phyloP scores from a whole-genome alignment of 1,140 invertebrate genomes.

The Aradophagus sp. region DNA sequence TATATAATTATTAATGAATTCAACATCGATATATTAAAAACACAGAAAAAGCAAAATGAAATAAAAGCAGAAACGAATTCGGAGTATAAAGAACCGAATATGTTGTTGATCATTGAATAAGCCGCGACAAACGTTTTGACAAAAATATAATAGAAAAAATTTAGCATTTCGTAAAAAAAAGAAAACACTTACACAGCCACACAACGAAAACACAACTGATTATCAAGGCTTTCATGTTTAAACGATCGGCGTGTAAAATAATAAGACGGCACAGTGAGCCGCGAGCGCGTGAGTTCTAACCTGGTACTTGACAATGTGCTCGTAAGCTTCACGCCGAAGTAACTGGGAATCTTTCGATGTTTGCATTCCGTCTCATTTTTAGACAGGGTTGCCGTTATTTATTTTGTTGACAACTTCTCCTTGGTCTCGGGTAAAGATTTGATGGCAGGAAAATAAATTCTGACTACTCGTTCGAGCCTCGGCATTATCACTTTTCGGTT shows the following conservation, averaged over 20 bases:
- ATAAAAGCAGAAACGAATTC: too few species aligned
- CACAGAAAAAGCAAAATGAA: too few species aligned
- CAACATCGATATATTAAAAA: too few species aligned
- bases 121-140: too few species aligned
- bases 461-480: constrained; percentile 10
- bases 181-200: constrained; percentile 7
- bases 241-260: too few species aligned
- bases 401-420: constrained; percentile 40
- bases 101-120: too few species aligned
- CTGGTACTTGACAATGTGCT: constrained; percentile 14
- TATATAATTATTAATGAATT: too few species aligned
- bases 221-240: neutral
- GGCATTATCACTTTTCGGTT: constrained; percentile 12
- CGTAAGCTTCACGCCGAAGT: constrained; percentile 24
- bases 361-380: constrained; percentile 48
- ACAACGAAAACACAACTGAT: neutral
- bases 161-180: too few species aligned
- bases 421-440: constrained; percentile 21
- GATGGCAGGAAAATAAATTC: constrained; percentile 40
- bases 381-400: constrained; percentile 51
- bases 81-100: too few species aligned
- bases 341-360: constrained; percentile 46
- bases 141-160: too few species aligned
- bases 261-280: too few species aligned
- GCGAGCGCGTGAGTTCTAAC: neutral